Evolutionary conservation across 2,888 invertebrate species (phyloP), one percentile per base, ranked within the genome.

Genomic region (Synanthedon tipuliformis): DNA sequence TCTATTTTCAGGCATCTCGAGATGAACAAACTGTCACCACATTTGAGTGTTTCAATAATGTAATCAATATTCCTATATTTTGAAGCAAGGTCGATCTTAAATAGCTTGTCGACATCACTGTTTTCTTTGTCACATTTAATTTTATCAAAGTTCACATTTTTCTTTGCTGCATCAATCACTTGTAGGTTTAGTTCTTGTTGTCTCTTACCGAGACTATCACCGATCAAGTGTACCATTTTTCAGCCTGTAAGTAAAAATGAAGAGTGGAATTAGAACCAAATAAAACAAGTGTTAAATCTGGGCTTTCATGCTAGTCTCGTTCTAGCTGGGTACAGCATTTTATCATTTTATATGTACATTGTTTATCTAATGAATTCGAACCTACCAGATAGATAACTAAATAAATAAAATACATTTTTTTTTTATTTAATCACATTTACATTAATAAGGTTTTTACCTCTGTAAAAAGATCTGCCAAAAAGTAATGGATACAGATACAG

Each of bases 31-130:
- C 62, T 66, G 48, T 82, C 80, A 2, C 78, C 79, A 40, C 64
- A 68, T 58, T 75, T 81, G 0, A 83, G 55, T 4, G 65, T 61
- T 41, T 79, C 70, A 40, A 77, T 23, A 10, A 83, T 68, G 52
- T 74, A 80, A 41, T 75, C 69, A 7, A 73, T 53, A 53, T 80
- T 70, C 55, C 61, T 66, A 16, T 68, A 69, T 57, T 71, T 72
- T 10, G 76, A 70, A 2, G 82, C 82, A 4, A 83, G 56, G 60
- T 78, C 78, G 41, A 83, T 82, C 62, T 78, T 75, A 54, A 69
- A 81, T 2, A 83, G 53, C 41, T 61, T 74, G 50, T 81, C 80
- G 3, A 73, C 51, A 58, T 81, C 82, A 7, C 67, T 61, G n/a
- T 57, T 54, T 50, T 71, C 72, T 3, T 53, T 41, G 48, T 60